Evolutionary conservation across 2,797 vertebrate species (phyloP).

Genomic region (Danio tinwini): DNA sequence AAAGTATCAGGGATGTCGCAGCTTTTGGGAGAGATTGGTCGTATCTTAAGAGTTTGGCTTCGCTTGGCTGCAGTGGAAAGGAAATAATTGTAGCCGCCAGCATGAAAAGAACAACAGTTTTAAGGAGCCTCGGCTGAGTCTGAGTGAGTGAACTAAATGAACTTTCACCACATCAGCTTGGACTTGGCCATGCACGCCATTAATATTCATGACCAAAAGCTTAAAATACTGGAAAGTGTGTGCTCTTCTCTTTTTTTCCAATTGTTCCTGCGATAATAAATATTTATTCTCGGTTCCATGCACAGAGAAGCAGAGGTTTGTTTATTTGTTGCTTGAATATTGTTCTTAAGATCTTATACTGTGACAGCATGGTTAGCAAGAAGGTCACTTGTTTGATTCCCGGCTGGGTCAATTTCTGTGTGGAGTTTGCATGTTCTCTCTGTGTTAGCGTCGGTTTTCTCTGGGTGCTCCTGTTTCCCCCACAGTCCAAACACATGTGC

Average conservation of each 20-base stretch:
- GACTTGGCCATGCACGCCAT: neutral
- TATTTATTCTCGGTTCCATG: too few species aligned
- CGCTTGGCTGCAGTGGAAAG: constrained; percentile 9
- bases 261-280: neutral
- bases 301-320: too few species aligned
- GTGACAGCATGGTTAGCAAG: too few species aligned
- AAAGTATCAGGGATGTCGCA: neutral
- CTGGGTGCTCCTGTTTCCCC: too few species aligned
- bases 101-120: neutral
- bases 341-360: too few species aligned
- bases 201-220: neutral
- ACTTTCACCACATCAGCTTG: neutral
- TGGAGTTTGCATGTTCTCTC: too few species aligned
- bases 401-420: too few species aligned
- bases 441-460: too few species aligned
- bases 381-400: too few species aligned
- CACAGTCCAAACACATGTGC: too few species aligned
- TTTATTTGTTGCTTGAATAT: too few species aligned
- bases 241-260: neutral
- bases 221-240: neutral
- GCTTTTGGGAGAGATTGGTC: neutral
- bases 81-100: constrained; percentile 19
- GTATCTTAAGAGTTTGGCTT: neutral
- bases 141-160: neutral
- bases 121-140: neutral